A percentile compares a stretch with the other conserved stretches of the same genome.
These are phyloP conservation scores for Antechinus stuartii DNA, from an alignment of 2,113 vertebrate genomes.

Conservation along the genomic window DNA sequence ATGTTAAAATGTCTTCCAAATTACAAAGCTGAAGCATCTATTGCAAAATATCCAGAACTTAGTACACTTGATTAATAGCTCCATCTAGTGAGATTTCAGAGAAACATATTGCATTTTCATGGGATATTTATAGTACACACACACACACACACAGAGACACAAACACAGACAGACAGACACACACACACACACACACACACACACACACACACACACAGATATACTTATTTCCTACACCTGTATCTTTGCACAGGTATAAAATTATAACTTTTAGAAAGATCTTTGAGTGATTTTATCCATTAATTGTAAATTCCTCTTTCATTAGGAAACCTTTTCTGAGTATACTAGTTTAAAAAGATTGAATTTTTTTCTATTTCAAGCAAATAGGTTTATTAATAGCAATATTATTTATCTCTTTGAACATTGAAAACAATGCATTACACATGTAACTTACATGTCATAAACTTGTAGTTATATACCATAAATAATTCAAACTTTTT, in stretches of 20 bases:
- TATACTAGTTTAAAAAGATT: background rate
- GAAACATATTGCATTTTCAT: background rate
- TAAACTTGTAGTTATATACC: background rate
- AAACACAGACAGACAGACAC: too few species aligned
- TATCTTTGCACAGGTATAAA: background rate
- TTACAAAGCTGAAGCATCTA: background rate
- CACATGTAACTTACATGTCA: background rate
- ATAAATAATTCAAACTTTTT: background rate
- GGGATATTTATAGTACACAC: background rate
- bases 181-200: too few species aligned
- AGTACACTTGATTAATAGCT: conserved; percentile 77
- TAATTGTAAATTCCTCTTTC: background rate
- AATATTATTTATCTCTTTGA: too few species aligned
- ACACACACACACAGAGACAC: too few species aligned
- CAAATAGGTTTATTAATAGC: background rate
- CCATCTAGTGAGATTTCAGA: conserved; percentile 81
- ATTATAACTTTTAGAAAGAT: background rate
- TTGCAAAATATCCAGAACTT: background rate
- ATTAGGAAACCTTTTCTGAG: background rate
- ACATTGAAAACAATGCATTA: background rate
- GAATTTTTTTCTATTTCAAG: background rate
- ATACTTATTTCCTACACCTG: too few species aligned
- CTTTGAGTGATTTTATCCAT: background rate
- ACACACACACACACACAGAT: too few species aligned
- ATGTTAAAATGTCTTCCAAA: conserved; percentile 64